Evolutionary conservation across 2,797 vertebrate genomes (phyloP).

Genomic region (Sebastes kiyomatsui): DNA sequence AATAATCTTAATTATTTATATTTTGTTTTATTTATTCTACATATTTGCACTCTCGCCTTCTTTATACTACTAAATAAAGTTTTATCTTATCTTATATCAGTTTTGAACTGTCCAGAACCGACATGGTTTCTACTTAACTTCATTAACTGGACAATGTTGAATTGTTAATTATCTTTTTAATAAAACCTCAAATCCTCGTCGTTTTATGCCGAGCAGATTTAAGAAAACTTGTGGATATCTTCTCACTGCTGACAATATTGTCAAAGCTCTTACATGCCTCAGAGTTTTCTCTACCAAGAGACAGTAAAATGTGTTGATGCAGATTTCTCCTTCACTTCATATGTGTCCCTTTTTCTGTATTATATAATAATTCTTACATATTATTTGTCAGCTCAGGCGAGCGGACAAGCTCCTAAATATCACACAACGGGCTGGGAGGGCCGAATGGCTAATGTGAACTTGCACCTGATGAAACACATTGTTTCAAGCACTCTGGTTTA

Average conservation of each 20-base stretch:
- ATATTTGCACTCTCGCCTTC: background rate
- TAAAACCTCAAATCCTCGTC: background rate
- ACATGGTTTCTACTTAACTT: background rate
- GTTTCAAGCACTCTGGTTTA: background rate
- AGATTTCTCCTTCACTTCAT: background rate
- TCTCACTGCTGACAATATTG: background rate
- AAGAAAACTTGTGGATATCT: background rate
- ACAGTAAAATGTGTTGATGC: background rate
- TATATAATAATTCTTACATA: background rate
- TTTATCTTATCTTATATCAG: background rate
- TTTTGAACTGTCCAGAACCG: background rate
- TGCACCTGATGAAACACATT: background rate
- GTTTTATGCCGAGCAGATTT: background rate
- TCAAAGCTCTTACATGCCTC: background rate
- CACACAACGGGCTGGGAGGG: background rate
- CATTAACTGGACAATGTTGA: too few relatives aligned
- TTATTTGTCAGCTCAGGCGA: background rate
- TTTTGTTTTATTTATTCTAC: background rate
- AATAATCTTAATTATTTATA: background rate
- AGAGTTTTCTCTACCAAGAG: too few relatives aligned
- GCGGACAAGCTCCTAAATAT: conserved; percentile 9
- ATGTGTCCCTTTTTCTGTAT: background rate
- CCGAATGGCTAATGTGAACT: background rate
- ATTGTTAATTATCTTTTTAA: too few relatives aligned
- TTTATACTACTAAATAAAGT: background rate